Percentiles rank a stretch among this genome's conserved stretches.
Conservation (phyloP, 2,113 vertebrate genomes). For the Dendrocopos noguchii region DNA sequence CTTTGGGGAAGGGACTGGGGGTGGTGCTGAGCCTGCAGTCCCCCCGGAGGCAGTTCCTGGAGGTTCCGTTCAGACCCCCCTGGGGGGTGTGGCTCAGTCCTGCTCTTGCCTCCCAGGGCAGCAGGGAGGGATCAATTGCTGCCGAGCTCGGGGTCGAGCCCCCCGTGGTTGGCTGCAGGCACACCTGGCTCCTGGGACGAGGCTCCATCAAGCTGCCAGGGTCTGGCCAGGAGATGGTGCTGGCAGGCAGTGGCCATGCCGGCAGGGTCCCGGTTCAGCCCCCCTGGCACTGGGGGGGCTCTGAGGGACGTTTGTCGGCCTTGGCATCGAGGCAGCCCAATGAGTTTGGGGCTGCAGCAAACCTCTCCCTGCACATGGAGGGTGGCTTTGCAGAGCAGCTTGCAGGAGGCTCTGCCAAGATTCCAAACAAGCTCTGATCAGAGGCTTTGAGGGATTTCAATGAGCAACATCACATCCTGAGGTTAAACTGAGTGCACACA, state of each 20-base stretch:
- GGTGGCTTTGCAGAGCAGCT: neutral
- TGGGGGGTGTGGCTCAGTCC: neutral
- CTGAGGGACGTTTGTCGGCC: too few relatives aligned
- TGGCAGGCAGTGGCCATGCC: neutral
- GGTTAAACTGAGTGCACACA: neutral
- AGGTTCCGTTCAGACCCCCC: neutral
- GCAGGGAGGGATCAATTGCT: neutral
- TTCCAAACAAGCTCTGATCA: neutral
- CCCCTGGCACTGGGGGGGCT: neutral
- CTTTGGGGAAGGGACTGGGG: neutral
- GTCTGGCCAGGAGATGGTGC: constrained; percentile 56
- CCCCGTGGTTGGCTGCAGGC: rapidly evolving
- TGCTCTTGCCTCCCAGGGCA: neutral
- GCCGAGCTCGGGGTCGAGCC: neutral
- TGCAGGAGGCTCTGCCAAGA: neutral
- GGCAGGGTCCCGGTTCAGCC: neutral
- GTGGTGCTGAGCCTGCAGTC: neutral
- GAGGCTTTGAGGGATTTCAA: neutral
- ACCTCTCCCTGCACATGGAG: neutral
- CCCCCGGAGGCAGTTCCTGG: neutral
- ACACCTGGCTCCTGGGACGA: neutral
- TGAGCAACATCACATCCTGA: neutral
- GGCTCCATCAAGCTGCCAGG: neutral
- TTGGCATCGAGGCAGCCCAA: neutral
- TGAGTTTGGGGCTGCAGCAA: neutral